These are phyloP conservation scores for Beris chalybata DNA, from an alignment of 2,888 invertebrate genomes.

Conservation along the genomic window DNA sequence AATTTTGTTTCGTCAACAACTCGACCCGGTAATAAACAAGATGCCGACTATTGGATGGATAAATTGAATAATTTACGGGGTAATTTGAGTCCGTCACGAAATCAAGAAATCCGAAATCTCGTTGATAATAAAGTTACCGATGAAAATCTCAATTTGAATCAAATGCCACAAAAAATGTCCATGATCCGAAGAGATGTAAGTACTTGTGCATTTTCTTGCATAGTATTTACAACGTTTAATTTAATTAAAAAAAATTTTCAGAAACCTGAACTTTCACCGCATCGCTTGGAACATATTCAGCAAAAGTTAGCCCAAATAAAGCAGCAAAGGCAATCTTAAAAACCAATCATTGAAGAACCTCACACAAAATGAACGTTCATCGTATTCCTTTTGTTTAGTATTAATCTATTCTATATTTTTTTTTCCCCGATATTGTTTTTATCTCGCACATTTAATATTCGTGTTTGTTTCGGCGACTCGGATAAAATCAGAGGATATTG, in stretches of 20 bases:
- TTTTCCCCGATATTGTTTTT: neutral
- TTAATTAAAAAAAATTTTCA: slow-evolving; percentile 40
- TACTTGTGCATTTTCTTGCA: slow-evolving; percentile 17
- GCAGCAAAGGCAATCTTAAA: slow-evolving; percentile 49
- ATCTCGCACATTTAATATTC: neutral
- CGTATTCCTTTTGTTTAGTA: neutral
- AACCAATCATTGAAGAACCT: no score
- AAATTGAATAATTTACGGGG: slow-evolving; percentile 50
- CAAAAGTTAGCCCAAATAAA: slow-evolving; percentile 56
- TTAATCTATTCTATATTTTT: neutral
- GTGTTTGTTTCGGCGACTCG: neutral
- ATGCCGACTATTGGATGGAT: slow-evolving; percentile 56
- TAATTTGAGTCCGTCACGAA: slow-evolving; percentile 44
- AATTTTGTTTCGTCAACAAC: slow-evolving; percentile 34
- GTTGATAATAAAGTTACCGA: slow-evolving; percentile 55
- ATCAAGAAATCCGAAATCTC: slow-evolving; percentile 42
- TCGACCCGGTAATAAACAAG: slow-evolving; percentile 44
- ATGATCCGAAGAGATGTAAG: slow-evolving; percentile 53
- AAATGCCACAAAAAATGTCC: slow-evolving; percentile 50
- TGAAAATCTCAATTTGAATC: slow-evolving; percentile 55
- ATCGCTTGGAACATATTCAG: slow-evolving; percentile 55
- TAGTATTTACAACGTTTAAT: slow-evolving; percentile 6
- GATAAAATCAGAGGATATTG: no score
- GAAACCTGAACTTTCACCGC: slow-evolving; percentile 55
- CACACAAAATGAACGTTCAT: neutral